These are phyloP conservation scores for Thecocarcelia acutangulata DNA, from an alignment of 2,888 invertebrate species.

Conservation along the genomic window DNA sequence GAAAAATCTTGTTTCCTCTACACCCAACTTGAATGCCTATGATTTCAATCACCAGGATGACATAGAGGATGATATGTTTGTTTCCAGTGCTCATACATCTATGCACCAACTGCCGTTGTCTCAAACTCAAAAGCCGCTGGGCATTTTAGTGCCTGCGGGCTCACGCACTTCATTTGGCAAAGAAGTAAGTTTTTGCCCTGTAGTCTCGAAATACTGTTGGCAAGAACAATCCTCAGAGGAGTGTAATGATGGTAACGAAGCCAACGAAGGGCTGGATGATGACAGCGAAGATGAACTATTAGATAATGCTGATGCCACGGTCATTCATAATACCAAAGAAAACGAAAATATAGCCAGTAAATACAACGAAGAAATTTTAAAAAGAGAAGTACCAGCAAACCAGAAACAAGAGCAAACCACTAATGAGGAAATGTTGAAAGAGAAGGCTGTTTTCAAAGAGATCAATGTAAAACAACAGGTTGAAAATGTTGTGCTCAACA, in stretches of 20 bases:
- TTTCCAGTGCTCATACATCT: conserved; percentile 85
- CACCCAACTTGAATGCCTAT: conserved; percentile 84
- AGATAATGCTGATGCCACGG: conserved; percentile 76
- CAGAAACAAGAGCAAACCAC: conserved; percentile 70
- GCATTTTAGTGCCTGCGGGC: conserved; percentile 78
- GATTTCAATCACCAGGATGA: conserved; percentile 73
- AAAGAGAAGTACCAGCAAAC: conserved; percentile 28
- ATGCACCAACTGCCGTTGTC: conserved; percentile 82
- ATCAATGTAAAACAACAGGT: conserved; percentile 13
- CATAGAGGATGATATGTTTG: conserved; percentile 82
- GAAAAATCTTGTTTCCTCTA: conserved; percentile 82
- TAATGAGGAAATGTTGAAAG: conserved; percentile 50
- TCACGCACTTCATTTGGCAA: conserved; percentile 81
- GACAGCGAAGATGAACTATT: conserved; percentile 73
- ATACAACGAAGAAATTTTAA: conserved; percentile 50
- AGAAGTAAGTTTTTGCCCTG: conserved; percentile 90
- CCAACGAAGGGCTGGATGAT: conserved; percentile 38
- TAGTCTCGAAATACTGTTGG: conserved; percentile 91
- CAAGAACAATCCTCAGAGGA: conserved; percentile 84
- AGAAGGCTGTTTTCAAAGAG: conserved; percentile 35
- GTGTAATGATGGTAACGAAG: conserved; percentile 67
- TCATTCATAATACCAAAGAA: conserved; percentile 77
- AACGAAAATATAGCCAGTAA: conserved; percentile 75
- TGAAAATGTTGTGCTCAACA: conserved; percentile 24
- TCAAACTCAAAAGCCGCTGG: conserved; percentile 81